Evolutionary conservation across 2,113 vertebrate species (phyloP).

Genomic region (Azemiops feae): DNA sequence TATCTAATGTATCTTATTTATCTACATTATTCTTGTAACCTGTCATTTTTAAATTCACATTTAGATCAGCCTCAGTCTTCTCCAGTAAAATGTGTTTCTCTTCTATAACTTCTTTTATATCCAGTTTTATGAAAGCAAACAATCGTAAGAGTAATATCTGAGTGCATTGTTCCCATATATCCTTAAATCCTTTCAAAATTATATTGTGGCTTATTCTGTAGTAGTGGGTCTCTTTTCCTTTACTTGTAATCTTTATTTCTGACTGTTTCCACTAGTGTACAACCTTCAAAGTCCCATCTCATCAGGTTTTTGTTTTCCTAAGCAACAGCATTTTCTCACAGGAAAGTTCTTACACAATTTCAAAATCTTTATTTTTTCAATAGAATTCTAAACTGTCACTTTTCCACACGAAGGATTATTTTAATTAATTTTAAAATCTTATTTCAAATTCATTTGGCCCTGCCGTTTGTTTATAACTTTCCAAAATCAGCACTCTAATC

Average conservation of each 20-base stretch:
- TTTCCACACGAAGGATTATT: background rate
- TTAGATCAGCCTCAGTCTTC: background rate
- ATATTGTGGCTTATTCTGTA: background rate
- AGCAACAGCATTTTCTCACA: background rate
- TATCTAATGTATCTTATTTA: background rate
- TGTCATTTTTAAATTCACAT: background rate
- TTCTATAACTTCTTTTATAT: background rate
- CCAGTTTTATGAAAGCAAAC: background rate
- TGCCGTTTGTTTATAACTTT: background rate
- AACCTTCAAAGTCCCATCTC: background rate
- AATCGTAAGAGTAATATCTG: background rate
- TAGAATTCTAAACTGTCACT: background rate
- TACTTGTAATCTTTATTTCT: background rate
- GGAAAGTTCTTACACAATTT: background rate
- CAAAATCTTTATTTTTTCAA: background rate
- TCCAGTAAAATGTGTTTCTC: background rate
- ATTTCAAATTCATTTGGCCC: background rate
- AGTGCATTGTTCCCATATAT: background rate
- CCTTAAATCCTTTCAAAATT: background rate
- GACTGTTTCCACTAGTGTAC: background rate
- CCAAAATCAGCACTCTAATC: background rate
- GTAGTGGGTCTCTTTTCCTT: background rate
- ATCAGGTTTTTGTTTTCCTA: accelerated
- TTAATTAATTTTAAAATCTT: background rate
- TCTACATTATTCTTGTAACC: background rate